phyloP scores from a whole-genome alignment of 2,797 vertebrate species.

The Orestias chungarensis region DNA sequence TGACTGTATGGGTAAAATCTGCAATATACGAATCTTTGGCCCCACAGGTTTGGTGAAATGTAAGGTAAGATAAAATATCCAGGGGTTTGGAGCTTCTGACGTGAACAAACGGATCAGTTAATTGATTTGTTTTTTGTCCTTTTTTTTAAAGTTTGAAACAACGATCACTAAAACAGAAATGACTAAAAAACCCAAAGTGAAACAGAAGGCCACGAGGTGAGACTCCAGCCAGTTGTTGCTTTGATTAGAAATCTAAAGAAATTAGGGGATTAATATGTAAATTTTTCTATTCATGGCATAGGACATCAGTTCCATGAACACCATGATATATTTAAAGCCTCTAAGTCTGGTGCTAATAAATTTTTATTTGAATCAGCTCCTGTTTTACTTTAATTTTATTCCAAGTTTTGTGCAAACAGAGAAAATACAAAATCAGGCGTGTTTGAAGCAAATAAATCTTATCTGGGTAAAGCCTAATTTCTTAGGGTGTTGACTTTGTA shows the following conservation, averaged over 20 bases:
- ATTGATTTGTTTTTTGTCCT: slow-evolving; percentile 25
- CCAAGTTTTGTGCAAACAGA: too few relatives aligned
- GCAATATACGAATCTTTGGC: slow-evolving; percentile 86
- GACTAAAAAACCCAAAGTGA: slow-evolving; percentile 77
- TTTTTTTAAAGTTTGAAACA: slow-evolving; percentile 91
- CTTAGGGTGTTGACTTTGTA: too few relatives aligned
- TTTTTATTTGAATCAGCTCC: too few relatives aligned
- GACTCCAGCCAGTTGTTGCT: slow-evolving; percentile 17
- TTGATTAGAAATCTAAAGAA: neutral
- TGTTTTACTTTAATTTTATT: too few relatives aligned
- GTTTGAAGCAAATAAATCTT: too few relatives aligned
- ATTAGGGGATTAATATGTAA: too few relatives aligned
- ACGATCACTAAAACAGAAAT: slow-evolving; percentile 78
- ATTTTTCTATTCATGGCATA: too few relatives aligned
- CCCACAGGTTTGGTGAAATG: slow-evolving; percentile 88
- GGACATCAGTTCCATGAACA: too few relatives aligned
- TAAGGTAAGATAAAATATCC: slow-evolving; percentile 79
- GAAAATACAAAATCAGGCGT: too few relatives aligned
- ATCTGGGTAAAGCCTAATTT: too few relatives aligned
- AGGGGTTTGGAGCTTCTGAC: neutral
- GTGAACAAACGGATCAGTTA: neutral
- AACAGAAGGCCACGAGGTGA: slow-evolving; percentile 91
- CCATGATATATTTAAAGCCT: too few relatives aligned
- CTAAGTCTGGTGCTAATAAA: too few relatives aligned
- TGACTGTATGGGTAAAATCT: slow-evolving; percentile 88